Evolutionary conservation across 1,140 invertebrate species (phyloP).

Genomic region (Littorina saxatilis): DNA sequence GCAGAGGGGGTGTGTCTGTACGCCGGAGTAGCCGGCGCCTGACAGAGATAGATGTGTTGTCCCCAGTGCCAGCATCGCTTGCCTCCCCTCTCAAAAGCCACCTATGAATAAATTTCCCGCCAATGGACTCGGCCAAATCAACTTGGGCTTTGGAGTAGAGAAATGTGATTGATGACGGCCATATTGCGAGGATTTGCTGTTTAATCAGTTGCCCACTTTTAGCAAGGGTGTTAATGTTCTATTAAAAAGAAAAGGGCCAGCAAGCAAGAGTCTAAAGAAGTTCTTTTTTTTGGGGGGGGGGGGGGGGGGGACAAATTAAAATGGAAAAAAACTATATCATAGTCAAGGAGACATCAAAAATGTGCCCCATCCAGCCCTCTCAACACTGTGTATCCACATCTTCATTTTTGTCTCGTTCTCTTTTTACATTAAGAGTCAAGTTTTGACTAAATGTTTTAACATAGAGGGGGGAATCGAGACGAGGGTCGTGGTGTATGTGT

Average conservation of each 20-base stretch:
- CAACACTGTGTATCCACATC: too few species aligned
- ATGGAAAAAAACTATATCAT: too few species aligned
- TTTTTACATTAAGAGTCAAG: too few species aligned
- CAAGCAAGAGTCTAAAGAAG: too few species aligned
- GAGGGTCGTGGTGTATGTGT: too few species aligned
- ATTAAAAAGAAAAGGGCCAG: neutral
- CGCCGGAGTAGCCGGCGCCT: neutral
- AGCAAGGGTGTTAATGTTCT: slow-evolving; percentile 27
- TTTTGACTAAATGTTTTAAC: too few species aligned
- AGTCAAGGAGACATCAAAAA: too few species aligned
- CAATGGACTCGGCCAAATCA: slow-evolving; percentile 38
- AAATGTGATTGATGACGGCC: slow-evolving; percentile 43
- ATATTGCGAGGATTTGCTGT: slow-evolving; percentile 41
- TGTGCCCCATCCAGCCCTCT: too few species aligned
- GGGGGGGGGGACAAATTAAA: too few species aligned
- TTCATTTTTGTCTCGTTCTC: too few species aligned
- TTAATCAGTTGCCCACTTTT: slow-evolving; percentile 33
- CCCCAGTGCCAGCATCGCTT: neutral
- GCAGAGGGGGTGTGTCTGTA: neutral
- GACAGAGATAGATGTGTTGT: slow-evolving; percentile 37
- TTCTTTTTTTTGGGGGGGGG: too few species aligned
- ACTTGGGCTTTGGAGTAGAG: slow-evolving; percentile 41
- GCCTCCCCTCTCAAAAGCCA: slow-evolving; percentile 26
- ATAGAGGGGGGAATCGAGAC: too few species aligned
- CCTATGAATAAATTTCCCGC: slow-evolving; percentile 44